Evolutionary conservation across 2,797 vertebrate genomes (phyloP), one percentile per base, ranked within the genome.

Genomic region (Eulemur mongoz): DNA sequence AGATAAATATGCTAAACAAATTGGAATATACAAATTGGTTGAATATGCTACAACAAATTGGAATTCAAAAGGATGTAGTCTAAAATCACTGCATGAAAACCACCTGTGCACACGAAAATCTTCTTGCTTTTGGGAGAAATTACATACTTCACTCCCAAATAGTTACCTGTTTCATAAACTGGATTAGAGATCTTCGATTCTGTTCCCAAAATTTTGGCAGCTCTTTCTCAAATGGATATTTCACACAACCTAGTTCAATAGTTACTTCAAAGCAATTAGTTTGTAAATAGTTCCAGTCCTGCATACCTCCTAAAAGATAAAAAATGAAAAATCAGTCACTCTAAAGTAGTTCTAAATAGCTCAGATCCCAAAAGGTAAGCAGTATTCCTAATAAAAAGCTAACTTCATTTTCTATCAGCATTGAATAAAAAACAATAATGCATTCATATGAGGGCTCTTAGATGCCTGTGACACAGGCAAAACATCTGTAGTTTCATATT

Each of bases 181-280:
- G 98, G 94, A 99, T 98, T 97, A 99, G 98, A 7, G 99, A 99
- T 25, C 97, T 98, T 25, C 97, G 98, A 98, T 99, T 99, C 97
- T 99, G 99, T 57, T 99, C 99, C 99, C 99, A 99, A 97, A 99
- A 99, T 52, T 97, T 98, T 0, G 99, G 99, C 88, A 99, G 98
- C 2, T 99, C 99, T 59, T 98, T 97, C 25, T 99, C 99, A 93
- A 61, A 76, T 1, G 99, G 99, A 57, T 99, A 99, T 98, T 99
- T 99, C 73, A 99, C 97, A 97, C 99, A 99, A 95, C 99, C 99
- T 96, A 99, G 96, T 98, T 99, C 99, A 43, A 99, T 99, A 80
- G 99, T 99, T 97, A 99, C 99, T 98, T 99, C 99, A 98, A 99
- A 99, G 97, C 99, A 99, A 98, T 99, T 99, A 22, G 99, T 99